A percentile compares a stretch with the other conserved stretches of the same genome.
phyloP scores from a whole-genome alignment of 2,797 vertebrate genomes.

The Corythornis leucogaster region DNA sequence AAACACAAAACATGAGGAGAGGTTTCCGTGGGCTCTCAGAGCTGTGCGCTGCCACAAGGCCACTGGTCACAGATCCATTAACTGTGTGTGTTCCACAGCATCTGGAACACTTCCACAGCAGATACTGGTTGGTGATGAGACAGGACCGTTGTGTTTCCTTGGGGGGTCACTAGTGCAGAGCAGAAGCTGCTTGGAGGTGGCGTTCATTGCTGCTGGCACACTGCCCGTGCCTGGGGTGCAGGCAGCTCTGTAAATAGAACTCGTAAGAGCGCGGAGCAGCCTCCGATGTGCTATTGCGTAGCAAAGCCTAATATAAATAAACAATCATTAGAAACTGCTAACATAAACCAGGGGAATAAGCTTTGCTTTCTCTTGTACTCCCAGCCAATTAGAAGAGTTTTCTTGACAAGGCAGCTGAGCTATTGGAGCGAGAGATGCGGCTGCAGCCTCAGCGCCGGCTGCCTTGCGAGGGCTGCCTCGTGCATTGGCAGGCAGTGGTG shows the following conservation, averaged over 20 bases:
- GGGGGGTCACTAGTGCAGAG: not conserved
- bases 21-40: not conserved
- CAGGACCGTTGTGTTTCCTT: not conserved
- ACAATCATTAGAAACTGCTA: conserved; percentile 52
- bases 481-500: not conserved
- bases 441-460: not conserved
- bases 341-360: conserved; percentile 48
- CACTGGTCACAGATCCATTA: not conserved
- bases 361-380: conserved; percentile 22
- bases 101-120: not conserved
- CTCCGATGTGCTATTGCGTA: conserved; percentile 41
- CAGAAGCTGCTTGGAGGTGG: conserved; percentile 12
- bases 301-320: conserved; percentile 53
- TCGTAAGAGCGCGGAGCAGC: not conserved
- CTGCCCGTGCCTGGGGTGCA: conserved; percentile 10
- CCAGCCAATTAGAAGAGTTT: conserved; percentile 8
- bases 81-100: not conserved
- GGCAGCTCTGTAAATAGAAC: conserved; percentile 25
- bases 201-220: conserved; percentile 25
- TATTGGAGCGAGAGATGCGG: not conserved
- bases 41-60: not conserved
- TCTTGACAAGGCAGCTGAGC: conserved; percentile 14
- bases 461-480: not conserved
- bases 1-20: not conserved
- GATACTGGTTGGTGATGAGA: not conserved